Evolutionary conservation across 2,797 vertebrate species (phyloP).

Genomic region (Jordanella pulchra): DNA sequence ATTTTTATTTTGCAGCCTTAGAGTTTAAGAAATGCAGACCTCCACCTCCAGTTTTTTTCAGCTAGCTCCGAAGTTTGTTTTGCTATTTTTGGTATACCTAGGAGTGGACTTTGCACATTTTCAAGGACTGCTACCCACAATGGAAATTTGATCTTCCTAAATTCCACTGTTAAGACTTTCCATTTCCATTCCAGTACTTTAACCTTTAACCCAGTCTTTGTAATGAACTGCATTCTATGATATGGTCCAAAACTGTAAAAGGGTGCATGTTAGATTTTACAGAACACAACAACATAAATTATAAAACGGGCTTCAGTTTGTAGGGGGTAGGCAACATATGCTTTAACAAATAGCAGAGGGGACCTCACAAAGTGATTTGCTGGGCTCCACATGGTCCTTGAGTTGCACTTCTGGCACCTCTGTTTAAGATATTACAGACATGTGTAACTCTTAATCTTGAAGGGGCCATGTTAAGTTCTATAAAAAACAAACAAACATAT

Average conservation of each 20-base stretch:
- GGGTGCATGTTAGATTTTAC: background rate
- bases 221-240: constrained; percentile 2
- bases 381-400: too few relatives aligned
- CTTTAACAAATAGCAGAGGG: too few relatives aligned
- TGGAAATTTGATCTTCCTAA: background rate
- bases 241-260: background rate
- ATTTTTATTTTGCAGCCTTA: background rate
- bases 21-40: constrained; percentile 1
- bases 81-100: constrained; percentile 20
- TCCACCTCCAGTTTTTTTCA: background rate
- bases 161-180: constrained; percentile 3
- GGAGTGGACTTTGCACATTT: constrained; percentile 19
- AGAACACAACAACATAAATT: too few relatives aligned
- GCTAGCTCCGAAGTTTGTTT: background rate
- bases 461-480: too few relatives aligned
- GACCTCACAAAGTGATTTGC: too few relatives aligned
- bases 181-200: constrained; percentile 2
- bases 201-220: background rate
- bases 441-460: too few relatives aligned
- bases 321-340: too few relatives aligned
- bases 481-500: too few relatives aligned
- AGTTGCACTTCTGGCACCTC: too few relatives aligned
- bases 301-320: too few relatives aligned
- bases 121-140: constrained; percentile 6
- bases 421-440: too few relatives aligned